Percentiles rank a stretch among this genome's conserved stretches.
Conservation (phyloP, 1,140 invertebrate genomes). For the Drosophila sucinea region DNA sequence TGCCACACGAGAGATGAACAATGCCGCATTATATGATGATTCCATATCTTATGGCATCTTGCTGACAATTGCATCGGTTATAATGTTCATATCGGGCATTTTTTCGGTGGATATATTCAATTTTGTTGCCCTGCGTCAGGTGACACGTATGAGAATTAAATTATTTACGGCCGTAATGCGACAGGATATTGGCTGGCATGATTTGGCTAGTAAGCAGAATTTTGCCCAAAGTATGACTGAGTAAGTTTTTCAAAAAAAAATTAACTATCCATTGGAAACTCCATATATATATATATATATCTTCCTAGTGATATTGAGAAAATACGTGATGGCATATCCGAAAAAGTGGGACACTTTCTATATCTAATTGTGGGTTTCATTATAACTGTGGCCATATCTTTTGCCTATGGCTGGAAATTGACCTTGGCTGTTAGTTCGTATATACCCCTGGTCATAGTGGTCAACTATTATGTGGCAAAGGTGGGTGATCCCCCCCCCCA, state of each 20-base stretch:
- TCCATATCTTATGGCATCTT: conserved; percentile 87
- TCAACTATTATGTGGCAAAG: conserved; percentile 87
- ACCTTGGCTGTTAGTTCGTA: conserved; percentile 92
- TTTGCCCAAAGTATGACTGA: conserved; percentile 94
- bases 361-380: conserved; percentile 87
- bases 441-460: conserved; percentile 90
- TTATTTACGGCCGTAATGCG: conserved; percentile 90
- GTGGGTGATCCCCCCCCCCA: conserved; percentile 81
- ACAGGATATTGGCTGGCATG: conserved; percentile 96
- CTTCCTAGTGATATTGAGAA: conserved; percentile 91
- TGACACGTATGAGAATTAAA: conserved; percentile 87
- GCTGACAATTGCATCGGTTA: conserved; percentile 84
- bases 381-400: conserved; percentile 87
- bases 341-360: conserved; percentile 92
- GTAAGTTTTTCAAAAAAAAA: conserved; percentile 83
- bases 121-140: conserved; percentile 86
- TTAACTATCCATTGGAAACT: too few species aligned
- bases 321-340: conserved; percentile 93
- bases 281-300: not conserved
- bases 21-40: conserved; percentile 86
- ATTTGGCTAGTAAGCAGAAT: conserved; percentile 92
- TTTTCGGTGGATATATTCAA: conserved; percentile 88
- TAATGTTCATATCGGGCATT: conserved; percentile 87
- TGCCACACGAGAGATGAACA: conserved; percentile 85
- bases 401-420: conserved; percentile 92